Evolutionary conservation across 1,140 invertebrate species (phyloP), one percentile per base, ranked within the genome.

Genomic region (Drosophila bocki): DNA sequence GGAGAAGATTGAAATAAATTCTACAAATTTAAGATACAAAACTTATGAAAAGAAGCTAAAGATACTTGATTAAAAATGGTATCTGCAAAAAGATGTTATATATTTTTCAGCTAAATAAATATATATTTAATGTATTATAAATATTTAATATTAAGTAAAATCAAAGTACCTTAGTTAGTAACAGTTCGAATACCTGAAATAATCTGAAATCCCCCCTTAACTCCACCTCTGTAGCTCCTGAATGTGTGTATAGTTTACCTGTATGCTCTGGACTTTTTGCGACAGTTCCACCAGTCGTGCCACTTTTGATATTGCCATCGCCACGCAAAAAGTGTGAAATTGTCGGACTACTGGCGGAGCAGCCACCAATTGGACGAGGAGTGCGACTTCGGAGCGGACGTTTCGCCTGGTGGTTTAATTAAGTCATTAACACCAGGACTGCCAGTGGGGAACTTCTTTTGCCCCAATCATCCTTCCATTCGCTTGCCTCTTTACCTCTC

Each of bases 291-390:
- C 41, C 76, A 63, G 75, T 69, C 80, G 76, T 74, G 77, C 75
- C 80, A 65, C 67, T 79, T 79, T 72, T 79, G 77, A 79, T 79
- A 79, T 67, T 64, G 58, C 80, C 69, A 78, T 67, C 57, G 54
- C 84, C 74, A 71, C 80, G 84, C 84, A 88, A 88, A 88, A 88
- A 88, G 84, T 88, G 84, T 88, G 84, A 88, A 90, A 88, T 88
- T 88, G 81, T 78, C 84, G 85, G 85, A 88, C 84, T 80, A 87
- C 83, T 76, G 79, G 45, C 56, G 57, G 63, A 62, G 44, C 39
- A 32, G 50, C 7, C 54, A 76, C 53, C 41, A 65, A 45, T 53
- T 39, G 22, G 39, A 47, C 39, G 35, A 26, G 47, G 45, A 78
- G 64, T 67, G 45, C 37, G 59, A 47, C 51, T 75, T 19, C 56